These are phyloP conservation scores for Galago senegalensis DNA, from an alignment of 2,797 vertebrate genomes.

Conservation along the genomic window DNA sequence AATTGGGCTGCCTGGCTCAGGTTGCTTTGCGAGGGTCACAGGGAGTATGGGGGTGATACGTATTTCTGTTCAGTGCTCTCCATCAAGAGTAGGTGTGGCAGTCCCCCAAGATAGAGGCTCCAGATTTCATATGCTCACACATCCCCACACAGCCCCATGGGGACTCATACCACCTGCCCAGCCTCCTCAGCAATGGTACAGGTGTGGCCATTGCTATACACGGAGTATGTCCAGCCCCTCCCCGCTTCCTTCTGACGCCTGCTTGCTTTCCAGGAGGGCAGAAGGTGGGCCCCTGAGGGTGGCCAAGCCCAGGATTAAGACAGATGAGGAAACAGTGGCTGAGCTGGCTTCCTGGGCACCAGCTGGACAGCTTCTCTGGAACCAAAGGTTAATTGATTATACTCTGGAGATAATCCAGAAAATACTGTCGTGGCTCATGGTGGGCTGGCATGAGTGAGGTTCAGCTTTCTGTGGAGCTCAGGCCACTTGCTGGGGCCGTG, in stretches of 20 bases:
- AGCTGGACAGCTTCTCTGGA: not conserved
- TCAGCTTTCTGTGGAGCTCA: not conserved
- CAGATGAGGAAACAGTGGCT: not conserved
- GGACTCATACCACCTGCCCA: fast-evolving
- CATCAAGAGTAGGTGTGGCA: not conserved
- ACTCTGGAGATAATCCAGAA: not conserved
- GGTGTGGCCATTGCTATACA: not conserved
- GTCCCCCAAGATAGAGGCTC: not conserved
- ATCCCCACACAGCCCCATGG: fast-evolving
- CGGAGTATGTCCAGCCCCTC: not conserved
- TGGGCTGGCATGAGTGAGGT: not conserved
- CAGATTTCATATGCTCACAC: not conserved
- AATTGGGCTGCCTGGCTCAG: not conserved
- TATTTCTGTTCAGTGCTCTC: not conserved
- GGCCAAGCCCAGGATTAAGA: not conserved
- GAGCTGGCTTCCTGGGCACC: not conserved
- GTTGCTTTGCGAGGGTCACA: not conserved
- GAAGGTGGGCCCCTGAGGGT: not conserved
- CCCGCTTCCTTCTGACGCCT: not conserved
- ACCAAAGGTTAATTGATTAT: not conserved
- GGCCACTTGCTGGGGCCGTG: not conserved
- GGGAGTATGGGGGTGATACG: not conserved
- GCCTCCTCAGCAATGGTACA: not conserved
- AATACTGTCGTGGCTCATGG: not conserved
- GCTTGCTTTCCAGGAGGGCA: not conserved